A percentile compares a stretch with the other conserved stretches of the same genome.
These are phyloP conservation scores for Dolichallabes microphthalmus DNA, from an alignment of 2,113 vertebrate species.

Conservation along the genomic window DNA sequence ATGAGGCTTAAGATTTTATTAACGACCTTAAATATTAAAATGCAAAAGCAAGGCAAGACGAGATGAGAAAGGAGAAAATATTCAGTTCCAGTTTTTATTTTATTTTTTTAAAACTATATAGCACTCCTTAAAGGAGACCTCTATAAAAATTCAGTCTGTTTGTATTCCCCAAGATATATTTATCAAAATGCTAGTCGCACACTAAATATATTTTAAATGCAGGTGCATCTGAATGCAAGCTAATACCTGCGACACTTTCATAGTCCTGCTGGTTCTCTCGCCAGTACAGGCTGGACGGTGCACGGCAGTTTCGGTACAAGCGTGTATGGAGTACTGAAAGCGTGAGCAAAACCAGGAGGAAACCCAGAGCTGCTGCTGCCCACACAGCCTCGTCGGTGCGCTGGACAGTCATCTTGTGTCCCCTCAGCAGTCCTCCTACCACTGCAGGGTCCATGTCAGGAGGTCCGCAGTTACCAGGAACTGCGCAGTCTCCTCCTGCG, in stretches of 20 bases:
- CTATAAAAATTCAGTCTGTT: background rate
- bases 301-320: conserved; percentile 78
- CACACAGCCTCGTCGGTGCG: conserved; percentile 82
- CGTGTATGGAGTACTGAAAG: conserved; percentile 73
- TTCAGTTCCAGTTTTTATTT: background rate
- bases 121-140: background rate
- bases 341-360: conserved; percentile 79
- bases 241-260: conserved; percentile 72
- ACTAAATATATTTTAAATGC: background rate
- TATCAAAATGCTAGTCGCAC: background rate
- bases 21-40: background rate
- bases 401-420: conserved; percentile 58
- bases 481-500: background rate
- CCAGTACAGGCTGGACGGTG: conserved; percentile 83
- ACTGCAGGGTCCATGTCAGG: background rate
- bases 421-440: background rate
- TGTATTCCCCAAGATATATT: background rate
- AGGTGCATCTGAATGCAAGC: background rate
- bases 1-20: background rate
- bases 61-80: background rate
- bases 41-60: background rate
- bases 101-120: background rate
- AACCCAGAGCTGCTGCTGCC: conserved; percentile 83
- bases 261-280: conserved; percentile 67
- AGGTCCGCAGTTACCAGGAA: background rate